Conservation (phyloP, 2,113 vertebrate species). For the Columba livia region DNA sequence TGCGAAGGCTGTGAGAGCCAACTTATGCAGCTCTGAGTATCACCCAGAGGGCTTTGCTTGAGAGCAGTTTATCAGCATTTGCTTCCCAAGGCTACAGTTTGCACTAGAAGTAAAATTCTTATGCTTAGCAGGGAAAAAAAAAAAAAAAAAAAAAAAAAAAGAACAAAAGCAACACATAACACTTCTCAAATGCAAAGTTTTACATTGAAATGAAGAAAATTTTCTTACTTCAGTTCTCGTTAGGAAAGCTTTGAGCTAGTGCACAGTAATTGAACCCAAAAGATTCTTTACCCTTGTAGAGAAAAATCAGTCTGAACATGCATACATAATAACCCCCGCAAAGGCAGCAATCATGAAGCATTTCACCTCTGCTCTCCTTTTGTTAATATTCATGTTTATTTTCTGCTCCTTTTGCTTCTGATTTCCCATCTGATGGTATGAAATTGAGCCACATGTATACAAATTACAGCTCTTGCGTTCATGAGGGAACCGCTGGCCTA, state of each 20-base stretch:
- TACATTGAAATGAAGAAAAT: background rate
- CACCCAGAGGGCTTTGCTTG: background rate
- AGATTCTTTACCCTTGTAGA: background rate
- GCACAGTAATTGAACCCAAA: background rate
- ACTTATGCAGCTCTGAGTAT: background rate
- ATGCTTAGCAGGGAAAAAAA: background rate
- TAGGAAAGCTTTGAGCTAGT: background rate
- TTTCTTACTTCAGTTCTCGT: background rate
- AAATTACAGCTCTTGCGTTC: background rate
- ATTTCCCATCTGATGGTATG: background rate
- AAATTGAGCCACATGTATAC: background rate
- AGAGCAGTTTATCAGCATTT: background rate
- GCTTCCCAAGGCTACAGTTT: background rate
- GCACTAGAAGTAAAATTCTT: background rate
- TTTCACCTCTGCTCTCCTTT: constrained; percentile 16
- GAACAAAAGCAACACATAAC: too few species aligned
- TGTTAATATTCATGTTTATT: constrained; percentile 39
- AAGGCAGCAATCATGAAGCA: background rate
- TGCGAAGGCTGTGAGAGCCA: background rate
- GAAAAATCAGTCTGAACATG: background rate
- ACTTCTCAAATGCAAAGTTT: background rate
- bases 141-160: background rate
- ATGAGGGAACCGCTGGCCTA: background rate
- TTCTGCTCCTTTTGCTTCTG: constrained; percentile 20
- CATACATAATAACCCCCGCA: background rate